phyloP scores from a whole-genome alignment of 2,797 vertebrate genomes.

The Cyclopterus lumpus region DNA sequence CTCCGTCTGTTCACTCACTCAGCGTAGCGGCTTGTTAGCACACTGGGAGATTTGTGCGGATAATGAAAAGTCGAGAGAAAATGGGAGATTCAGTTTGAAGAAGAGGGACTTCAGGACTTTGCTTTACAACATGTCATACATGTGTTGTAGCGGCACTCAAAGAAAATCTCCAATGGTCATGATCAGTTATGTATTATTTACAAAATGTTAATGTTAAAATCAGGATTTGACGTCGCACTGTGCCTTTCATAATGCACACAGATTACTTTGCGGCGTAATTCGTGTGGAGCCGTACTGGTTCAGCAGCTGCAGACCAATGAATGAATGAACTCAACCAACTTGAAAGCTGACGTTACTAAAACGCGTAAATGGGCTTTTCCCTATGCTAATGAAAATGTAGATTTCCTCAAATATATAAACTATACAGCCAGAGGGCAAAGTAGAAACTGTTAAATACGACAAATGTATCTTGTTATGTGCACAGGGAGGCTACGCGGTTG shows the following conservation, averaged over 20 bases:
- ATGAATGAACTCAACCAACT: slow-evolving; percentile 55
- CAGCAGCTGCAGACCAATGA: slow-evolving; percentile 37
- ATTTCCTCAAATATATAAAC: slow-evolving; percentile 54
- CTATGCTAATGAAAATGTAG: slow-evolving; percentile 69
- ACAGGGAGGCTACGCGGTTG: background rate
- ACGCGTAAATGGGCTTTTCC: slow-evolving; percentile 64
- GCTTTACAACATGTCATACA: slow-evolving; percentile 43
- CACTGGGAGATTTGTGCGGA: slow-evolving; percentile 77
- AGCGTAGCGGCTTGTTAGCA: slow-evolving; percentile 78
- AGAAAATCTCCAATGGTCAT: background rate
- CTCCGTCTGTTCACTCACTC: slow-evolving; percentile 76
- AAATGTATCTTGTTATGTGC: slow-evolving; percentile 36
- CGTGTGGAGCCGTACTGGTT: slow-evolving; percentile 39
- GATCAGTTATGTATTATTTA: slow-evolving; percentile 7
- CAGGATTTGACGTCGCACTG: background rate
- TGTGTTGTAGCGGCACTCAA: background rate
- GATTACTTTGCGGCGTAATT: slow-evolving; percentile 36
- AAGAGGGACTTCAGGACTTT: slow-evolving; percentile 49
- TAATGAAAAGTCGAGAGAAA: slow-evolving; percentile 73
- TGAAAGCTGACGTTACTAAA: slow-evolving; percentile 62
- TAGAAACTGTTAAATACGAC: slow-evolving; percentile 47
- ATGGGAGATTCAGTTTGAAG: slow-evolving; percentile 51
- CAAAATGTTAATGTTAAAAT: slow-evolving; percentile 13
- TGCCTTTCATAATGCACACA: slow-evolving; percentile 6
- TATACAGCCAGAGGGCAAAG: slow-evolving; percentile 55